Evolutionary conservation across 1,140 invertebrate species (phyloP).

Genomic region (Venustaconcha ellipsiformis): DNA sequence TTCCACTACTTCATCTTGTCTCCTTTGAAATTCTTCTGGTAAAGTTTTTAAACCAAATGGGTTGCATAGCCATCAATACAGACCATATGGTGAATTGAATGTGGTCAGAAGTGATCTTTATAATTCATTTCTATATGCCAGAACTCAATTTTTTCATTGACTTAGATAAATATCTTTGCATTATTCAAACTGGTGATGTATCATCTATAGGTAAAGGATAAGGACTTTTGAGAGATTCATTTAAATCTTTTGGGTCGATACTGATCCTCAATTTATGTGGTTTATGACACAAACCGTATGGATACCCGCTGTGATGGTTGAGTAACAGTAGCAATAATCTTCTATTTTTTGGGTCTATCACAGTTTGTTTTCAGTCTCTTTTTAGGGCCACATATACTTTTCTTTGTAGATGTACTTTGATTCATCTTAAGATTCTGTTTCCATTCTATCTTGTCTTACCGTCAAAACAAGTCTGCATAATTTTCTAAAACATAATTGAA

Average conservation of each 20-base stretch:
- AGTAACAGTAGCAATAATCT: conserved; percentile 28
- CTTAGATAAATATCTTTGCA: conserved; percentile 12
- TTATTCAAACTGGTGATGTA: conserved; percentile 20
- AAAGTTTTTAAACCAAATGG: conserved; percentile 18
- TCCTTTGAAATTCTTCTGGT: background rate
- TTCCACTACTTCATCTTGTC: conserved; percentile 51
- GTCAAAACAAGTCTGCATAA: too few species aligned
- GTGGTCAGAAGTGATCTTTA: conserved; percentile 18
- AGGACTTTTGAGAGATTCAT: conserved; percentile 9
- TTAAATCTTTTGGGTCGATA: too few species aligned
- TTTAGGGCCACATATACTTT: conserved; percentile 17
- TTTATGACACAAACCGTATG: conserved; percentile 23
- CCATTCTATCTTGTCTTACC: too few species aligned
- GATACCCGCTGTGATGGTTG: conserved; percentile 41
- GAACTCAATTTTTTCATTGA: conserved; percentile 55
- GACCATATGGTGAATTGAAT: conserved; percentile 40
- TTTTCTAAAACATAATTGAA: too few species aligned
- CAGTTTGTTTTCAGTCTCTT: conserved; percentile 12
- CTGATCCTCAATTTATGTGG: conserved; percentile 6
- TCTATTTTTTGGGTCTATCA: conserved; percentile 29
- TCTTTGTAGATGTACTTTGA: too few species aligned
- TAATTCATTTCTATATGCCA: conserved; percentile 54
- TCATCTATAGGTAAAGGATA: conserved; percentile 12
- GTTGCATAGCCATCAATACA: conserved; percentile 14
- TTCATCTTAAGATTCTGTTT: background rate